These are phyloP conservation scores for Holothuria glaberrima DNA, from an alignment of 35 echinoderm and acorn worm genomes.

Conservation along the genomic window DNA sequence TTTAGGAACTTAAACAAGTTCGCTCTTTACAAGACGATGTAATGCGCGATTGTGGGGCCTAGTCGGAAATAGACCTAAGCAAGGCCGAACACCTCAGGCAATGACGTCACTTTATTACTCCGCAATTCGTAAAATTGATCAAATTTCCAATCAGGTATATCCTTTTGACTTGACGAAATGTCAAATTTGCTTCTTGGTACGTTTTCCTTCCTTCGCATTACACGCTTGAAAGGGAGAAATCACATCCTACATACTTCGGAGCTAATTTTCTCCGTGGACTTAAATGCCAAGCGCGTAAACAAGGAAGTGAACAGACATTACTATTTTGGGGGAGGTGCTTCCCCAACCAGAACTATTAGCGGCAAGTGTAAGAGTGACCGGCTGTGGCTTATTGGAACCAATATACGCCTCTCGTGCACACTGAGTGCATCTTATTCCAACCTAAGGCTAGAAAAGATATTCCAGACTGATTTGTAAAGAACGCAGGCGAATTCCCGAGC, in stretches of 20 bases:
- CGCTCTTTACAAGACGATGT: slow-evolving; percentile 63
- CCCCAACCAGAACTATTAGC: slow-evolving; percentile 51
- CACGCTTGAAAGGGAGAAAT: too few species aligned
- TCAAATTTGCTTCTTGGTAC: not conserved
- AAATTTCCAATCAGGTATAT: not conserved
- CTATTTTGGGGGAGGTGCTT: slow-evolving; percentile 71
- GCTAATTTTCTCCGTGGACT: slow-evolving; percentile 42
- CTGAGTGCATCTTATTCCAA: slow-evolving; percentile 22
- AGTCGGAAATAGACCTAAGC: slow-evolving; percentile 65
- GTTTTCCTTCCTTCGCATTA: too few species aligned
- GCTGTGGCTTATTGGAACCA: slow-evolving; percentile 27
- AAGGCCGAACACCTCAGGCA: slow-evolving; percentile 59
- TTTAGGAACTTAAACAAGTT: slow-evolving; percentile 69
- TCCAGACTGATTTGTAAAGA: slow-evolving; percentile 24
- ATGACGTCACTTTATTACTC: slow-evolving; percentile 60
- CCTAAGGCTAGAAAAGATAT: slow-evolving; percentile 22
- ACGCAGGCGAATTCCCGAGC: slow-evolving; percentile 38
- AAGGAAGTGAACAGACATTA: slow-evolving; percentile 56
- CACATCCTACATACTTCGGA: not conserved
- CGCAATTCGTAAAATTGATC: not conserved
- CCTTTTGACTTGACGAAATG: not conserved
- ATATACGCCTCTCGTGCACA: slow-evolving; percentile 13
- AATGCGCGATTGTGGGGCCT: slow-evolving; percentile 67
- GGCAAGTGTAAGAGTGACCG: not conserved
- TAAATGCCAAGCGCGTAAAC: slow-evolving; percentile 36